A percentile compares a stretch with the other conserved stretches of the same genome.
Evolutionary conservation across 2,888 invertebrate genomes (phyloP).

Genomic region (Coleophora flavipennella): DNA sequence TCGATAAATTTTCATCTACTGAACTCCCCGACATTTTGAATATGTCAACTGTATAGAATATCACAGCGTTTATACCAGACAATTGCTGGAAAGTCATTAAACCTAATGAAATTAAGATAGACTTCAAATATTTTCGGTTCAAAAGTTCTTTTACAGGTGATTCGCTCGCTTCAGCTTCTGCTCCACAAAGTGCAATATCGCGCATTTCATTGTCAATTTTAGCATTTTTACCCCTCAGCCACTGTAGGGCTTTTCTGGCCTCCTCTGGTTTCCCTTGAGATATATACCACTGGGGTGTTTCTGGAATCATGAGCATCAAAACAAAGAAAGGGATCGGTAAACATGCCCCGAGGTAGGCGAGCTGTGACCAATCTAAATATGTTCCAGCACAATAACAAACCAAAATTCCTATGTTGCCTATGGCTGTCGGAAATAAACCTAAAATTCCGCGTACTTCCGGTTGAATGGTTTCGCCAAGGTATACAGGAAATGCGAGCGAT

Average conservation of each 20-base stretch:
- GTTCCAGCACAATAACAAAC: conserved; percentile 86
- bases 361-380: conserved; percentile 84
- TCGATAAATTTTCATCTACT: conserved; percentile 82
- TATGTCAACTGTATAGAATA: conserved; percentile 93
- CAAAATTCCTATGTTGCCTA: conserved; percentile 89
- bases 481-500: conserved; percentile 91
- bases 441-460: conserved; percentile 92
- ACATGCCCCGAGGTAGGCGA: conserved; percentile 84
- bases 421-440: conserved; percentile 88
- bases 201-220: conserved; percentile 85
- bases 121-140: conserved; percentile 79
- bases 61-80: conserved; percentile 95
- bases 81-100: conserved; percentile 97
- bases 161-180: conserved; percentile 76
- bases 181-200: conserved; percentile 80
- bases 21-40: conserved; percentile 89
- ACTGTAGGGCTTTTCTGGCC: conserved; percentile 84
- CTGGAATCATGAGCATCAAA: conserved; percentile 89
- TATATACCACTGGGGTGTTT: conserved; percentile 94
- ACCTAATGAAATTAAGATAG: conserved; percentile 86
- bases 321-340: conserved; percentile 85
- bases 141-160: conserved; percentile 78
- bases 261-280: conserved; percentile 82
- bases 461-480: conserved; percentile 94
- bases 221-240: conserved; percentile 85